phyloP scores from a whole-genome alignment of 2,888 invertebrate genomes.

The Priocnemis perturbator region DNA sequence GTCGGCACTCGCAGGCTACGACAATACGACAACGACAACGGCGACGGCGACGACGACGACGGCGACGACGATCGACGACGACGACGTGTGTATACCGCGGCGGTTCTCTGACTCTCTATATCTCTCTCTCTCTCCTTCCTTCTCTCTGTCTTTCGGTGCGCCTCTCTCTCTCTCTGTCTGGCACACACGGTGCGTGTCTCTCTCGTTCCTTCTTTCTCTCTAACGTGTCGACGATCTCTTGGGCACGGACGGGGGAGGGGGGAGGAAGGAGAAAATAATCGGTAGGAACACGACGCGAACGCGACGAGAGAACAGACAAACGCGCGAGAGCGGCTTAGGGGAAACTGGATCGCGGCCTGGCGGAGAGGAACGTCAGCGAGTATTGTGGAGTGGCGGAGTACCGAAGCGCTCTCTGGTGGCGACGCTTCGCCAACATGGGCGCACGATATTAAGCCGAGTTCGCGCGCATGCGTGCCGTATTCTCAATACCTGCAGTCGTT shows the following conservation, averaged over 20 bases:
- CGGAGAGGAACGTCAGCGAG: conserved; percentile 51
- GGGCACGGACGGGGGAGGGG: conserved; percentile 50
- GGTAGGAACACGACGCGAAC: conserved; percentile 61
- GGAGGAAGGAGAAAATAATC: conserved; percentile 65
- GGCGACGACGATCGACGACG: neutral
- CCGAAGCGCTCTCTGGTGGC: conserved; percentile 45
- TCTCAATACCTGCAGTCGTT: neutral
- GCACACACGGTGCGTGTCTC: conserved; percentile 19
- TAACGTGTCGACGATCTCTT: conserved; percentile 49
- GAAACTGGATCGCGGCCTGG: conserved; percentile 64
- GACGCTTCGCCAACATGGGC: conserved; percentile 12
- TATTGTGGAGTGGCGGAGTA: conserved; percentile 45
- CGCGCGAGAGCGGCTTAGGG: conserved; percentile 70
- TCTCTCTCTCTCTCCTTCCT: conserved; percentile 4
- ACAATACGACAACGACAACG: conserved; percentile 39
- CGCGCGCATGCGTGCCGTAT: conserved; percentile 8
- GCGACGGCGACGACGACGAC: conserved; percentile 7
- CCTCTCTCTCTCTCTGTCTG: conserved; percentile 11
- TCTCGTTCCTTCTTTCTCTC: conserved; percentile 8
- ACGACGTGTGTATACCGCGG: neutral
- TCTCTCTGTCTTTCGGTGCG: neutral
- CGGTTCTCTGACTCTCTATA: neutral
- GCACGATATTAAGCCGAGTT: neutral
- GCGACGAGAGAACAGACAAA: conserved; percentile 62
- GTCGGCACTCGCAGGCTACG: conserved; percentile 42